These are phyloP conservation scores for Chelmon rostratus DNA, from an alignment of 2,797 vertebrate species.

Conservation along the genomic window DNA sequence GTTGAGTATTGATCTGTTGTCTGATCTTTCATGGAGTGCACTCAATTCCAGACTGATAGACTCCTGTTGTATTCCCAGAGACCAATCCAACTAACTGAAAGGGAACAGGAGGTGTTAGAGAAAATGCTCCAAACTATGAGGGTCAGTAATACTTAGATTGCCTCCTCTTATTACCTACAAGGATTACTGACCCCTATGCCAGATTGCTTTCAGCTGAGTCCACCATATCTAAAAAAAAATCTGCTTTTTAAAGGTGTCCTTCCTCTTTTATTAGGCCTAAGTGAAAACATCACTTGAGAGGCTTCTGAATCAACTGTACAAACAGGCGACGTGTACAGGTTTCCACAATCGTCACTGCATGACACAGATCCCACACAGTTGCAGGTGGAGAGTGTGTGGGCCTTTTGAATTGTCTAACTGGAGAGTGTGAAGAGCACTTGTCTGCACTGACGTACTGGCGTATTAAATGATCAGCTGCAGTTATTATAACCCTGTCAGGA, in stretches of 20 bases:
- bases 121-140: slow-evolving; percentile 33
- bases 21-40: slow-evolving; percentile 82
- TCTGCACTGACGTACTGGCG: slow-evolving; percentile 43
- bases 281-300: neutral
- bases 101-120: slow-evolving; percentile 28
- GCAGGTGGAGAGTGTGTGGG: slow-evolving; percentile 24
- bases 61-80: slow-evolving; percentile 66
- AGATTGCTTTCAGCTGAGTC: neutral
- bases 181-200: slow-evolving; percentile 19
- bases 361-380: slow-evolving; percentile 30
- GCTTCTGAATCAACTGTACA: neutral
- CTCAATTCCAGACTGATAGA: slow-evolving; percentile 79
- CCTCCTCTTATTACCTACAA: slow-evolving; percentile 17
- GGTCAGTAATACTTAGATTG: slow-evolving; percentile 28
- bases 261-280: neutral
- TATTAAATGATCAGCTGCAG: slow-evolving; percentile 44
- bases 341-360: slow-evolving; percentile 12
- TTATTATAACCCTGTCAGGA: slow-evolving; percentile 51
- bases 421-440: slow-evolving; percentile 47
- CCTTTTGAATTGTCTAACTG: slow-evolving; percentile 36
- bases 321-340: slow-evolving; percentile 36
- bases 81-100: slow-evolving; percentile 37
- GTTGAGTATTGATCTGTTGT: slow-evolving; percentile 82
- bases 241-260: neutral
- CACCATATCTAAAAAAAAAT: neutral